Evolutionary conservation across 2,888 invertebrate genomes (phyloP), one percentile per base, ranked within the genome.

Genomic region (Chrysolina haemoptera): DNA sequence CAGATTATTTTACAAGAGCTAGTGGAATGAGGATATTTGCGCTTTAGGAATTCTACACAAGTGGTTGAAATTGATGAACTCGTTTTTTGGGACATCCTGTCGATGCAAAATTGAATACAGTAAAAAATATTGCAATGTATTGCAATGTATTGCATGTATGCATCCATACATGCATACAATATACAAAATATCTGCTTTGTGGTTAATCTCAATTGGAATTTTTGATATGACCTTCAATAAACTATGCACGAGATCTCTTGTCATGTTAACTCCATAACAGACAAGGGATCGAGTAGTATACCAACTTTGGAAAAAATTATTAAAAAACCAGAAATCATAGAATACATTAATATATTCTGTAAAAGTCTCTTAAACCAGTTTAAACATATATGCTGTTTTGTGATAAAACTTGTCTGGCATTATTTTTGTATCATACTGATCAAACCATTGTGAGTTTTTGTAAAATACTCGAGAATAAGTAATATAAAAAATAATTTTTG

Each of bases 271-370:
- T 20, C 18, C 18, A 20, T 53, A 53, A 53, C 53, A 20, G 20
- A 53, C 53, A 53, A 20, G 18, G 18, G 11, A 53, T 53, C 53
- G 20, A 53, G 53, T 20, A 53, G 53, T 53, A 53, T 22, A 12
- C 53, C 53, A 53, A 53, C 53, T 53, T 53, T 12, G 12, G 20
- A 53, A 53, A 20, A 53, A 53, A 53, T 53, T 11, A 53, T 53
- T 20, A 53, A 53, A 20, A 22, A 53, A 53, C 53, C 53, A 53
- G 53, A 53, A 53, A 53, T 53, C 3, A 53, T 53, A 20, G 53
- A 53, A 53, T 53, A 18, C 12, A 53, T 53, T 53, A 20, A 53
- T 53, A 53, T 20, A 5, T 20, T 53, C 18, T 53, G 18, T 53
- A 53, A 18, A 53, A 53, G 12, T 16, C 11, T 53, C 53, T 20